Evolutionary conservation across 2,113 vertebrate genomes (phyloP).

Genomic region (Guaruba guarouba): DNA sequence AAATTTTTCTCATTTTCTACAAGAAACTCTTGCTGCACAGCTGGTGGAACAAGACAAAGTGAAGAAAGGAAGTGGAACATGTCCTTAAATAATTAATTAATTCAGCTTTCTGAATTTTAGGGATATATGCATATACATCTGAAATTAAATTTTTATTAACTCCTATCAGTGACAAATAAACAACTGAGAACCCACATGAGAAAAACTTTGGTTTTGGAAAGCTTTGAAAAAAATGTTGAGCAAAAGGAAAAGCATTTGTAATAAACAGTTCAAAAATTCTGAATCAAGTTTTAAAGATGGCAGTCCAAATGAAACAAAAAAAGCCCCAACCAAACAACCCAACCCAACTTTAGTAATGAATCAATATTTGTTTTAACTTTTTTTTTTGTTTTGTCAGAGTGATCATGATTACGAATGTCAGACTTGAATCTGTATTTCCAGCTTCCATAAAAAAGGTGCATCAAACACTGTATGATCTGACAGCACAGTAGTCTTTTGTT

Average conservation of each 20-base stretch:
- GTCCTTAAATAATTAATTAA: neutral
- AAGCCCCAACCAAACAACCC: neutral
- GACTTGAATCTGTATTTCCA: constrained; percentile 19
- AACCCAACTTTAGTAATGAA: neutral
- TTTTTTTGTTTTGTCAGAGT: neutral
- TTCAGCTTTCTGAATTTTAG: neutral
- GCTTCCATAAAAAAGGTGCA: neutral
- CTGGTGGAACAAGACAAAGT: neutral
- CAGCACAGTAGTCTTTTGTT: constrained; percentile 36
- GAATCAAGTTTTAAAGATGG: neutral
- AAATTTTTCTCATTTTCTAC: neutral
- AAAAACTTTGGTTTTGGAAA: neutral
- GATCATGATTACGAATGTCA: constrained; percentile 23
- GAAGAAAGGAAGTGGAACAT: neutral
- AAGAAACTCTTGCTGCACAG: neutral
- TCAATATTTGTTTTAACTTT: neutral
- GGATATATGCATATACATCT: neutral
- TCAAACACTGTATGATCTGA: constrained; percentile 7
- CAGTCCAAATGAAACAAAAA: neutral
- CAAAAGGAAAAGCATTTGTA: neutral
- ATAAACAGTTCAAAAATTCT: neutral
- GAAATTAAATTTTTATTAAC: neutral
- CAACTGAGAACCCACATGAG: neutral
- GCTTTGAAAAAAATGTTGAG: neutral
- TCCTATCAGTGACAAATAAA: neutral